Conservation (phyloP, 2,797 vertebrate species). For the Pyrrhura leucotis region DNA sequence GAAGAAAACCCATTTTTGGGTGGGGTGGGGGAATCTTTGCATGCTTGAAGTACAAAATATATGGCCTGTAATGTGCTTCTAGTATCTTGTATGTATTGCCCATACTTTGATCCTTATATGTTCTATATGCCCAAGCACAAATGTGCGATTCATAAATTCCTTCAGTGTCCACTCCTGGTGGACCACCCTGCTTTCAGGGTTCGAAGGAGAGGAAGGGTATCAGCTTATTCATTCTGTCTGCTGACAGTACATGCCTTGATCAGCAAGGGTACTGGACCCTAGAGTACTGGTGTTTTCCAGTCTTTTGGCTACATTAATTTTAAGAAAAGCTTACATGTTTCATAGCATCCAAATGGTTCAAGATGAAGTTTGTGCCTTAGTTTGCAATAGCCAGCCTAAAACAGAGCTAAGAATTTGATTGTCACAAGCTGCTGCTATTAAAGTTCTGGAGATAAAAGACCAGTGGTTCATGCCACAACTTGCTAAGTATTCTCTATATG, state of each 20-base stretch:
- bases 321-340: not conserved
- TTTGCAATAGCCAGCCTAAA: not conserved
- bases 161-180: not conserved
- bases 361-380: not conserved
- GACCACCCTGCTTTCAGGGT: not conserved
- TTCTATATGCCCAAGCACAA: not conserved
- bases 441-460: not conserved
- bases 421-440: not conserved
- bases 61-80: not conserved
- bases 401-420: not conserved
- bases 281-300: not conserved
- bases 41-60: conserved; percentile 14
- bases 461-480: not conserved
- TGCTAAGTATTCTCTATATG: not conserved
- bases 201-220: not conserved
- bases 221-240: not conserved
- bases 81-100: not conserved
- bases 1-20: not conserved
- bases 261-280: not conserved
- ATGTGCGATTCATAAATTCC: not conserved
- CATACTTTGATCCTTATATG: not conserved
- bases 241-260: not conserved
- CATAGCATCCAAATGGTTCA: conserved; percentile 17
- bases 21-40: conserved; percentile 33
- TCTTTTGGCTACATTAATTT: not conserved